Conservation (phyloP, 2,888 invertebrate species). For the Andrena bucephala region DNA sequence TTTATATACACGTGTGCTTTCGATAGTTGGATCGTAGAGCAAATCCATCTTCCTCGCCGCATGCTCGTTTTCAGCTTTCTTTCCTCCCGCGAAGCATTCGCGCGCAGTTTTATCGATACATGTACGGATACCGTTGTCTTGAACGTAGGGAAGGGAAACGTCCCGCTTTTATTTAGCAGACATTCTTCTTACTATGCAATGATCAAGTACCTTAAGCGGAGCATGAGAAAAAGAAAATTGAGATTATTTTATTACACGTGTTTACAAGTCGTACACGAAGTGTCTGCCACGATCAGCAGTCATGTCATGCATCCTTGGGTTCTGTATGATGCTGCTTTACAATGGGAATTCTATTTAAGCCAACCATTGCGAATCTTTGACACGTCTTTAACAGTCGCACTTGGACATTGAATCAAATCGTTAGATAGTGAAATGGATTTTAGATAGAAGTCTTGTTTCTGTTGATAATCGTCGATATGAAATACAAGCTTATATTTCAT, state of each 20-base stretch:
- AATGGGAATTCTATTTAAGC: slow-evolving; percentile 49
- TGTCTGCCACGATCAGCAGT: slow-evolving; percentile 40
- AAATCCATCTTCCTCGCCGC: slow-evolving; percentile 5
- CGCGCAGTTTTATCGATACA: not conserved
- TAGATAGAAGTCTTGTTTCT: slow-evolving; percentile 55
- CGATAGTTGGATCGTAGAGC: slow-evolving; percentile 28
- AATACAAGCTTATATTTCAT: slow-evolving; percentile 45
- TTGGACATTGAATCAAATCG: slow-evolving; percentile 51
- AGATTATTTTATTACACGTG: slow-evolving; percentile 28
- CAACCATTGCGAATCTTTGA: slow-evolving; percentile 46
- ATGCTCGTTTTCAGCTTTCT: slow-evolving; percentile 6
- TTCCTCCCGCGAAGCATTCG: not conserved
- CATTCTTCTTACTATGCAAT: slow-evolving; percentile 30
- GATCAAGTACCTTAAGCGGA: slow-evolving; percentile 20
- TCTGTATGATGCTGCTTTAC: slow-evolving; percentile 67
- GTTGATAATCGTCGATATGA: slow-evolving; percentile 34
- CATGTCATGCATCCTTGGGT: slow-evolving; percentile 65
- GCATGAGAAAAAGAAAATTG: slow-evolving; percentile 12
- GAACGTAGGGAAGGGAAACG: not conserved
- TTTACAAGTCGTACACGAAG: not conserved
- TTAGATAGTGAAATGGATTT: slow-evolving; percentile 59
- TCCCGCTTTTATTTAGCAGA: not conserved
- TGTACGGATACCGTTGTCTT: not conserved
- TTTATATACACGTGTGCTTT: slow-evolving; percentile 44
- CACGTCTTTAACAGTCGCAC: slow-evolving; percentile 54